Conservation (phyloP, 2,797 vertebrate species). For the Psittacula echo region DNA sequence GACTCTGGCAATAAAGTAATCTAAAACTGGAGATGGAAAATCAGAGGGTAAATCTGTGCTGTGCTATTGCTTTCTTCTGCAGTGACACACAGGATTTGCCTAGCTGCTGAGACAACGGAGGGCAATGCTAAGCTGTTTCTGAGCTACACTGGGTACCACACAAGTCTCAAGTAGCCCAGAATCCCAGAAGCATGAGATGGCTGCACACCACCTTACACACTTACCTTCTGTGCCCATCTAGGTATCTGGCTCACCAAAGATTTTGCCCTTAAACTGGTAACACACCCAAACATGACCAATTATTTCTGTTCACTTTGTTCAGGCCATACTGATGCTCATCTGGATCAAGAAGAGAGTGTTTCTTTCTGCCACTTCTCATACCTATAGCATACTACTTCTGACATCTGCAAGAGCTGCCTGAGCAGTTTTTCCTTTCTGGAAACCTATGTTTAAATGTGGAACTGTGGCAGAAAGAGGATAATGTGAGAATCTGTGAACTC, state of each 20-base stretch:
- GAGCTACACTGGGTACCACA: not conserved
- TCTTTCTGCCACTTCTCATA: not conserved
- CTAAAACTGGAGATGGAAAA: not conserved
- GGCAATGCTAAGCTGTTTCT: not conserved
- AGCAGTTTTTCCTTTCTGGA: not conserved
- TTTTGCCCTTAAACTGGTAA: not conserved
- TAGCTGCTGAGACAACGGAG: fast-evolving
- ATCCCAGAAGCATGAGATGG: not conserved
- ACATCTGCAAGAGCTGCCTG: not conserved
- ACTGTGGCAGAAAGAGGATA: not conserved
- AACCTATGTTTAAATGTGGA: not conserved
- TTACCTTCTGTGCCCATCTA: not conserved
- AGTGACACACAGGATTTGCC: not conserved
- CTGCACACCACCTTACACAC: not conserved
- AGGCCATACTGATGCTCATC: not conserved
- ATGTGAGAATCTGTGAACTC: not conserved
- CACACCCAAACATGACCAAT: fast-evolving
- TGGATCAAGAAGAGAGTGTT: not conserved
- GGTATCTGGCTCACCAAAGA: not conserved
- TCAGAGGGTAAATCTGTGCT: not conserved
- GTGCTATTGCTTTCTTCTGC: fast-evolving
- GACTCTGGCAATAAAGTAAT: not conserved
- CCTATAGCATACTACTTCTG: not conserved
- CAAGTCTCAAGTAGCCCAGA: fast-evolving
- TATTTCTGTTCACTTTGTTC: not conserved